These are phyloP conservation scores for Eurois occulta DNA, from an alignment of 2,888 invertebrate genomes.

Conservation along the genomic window DNA sequence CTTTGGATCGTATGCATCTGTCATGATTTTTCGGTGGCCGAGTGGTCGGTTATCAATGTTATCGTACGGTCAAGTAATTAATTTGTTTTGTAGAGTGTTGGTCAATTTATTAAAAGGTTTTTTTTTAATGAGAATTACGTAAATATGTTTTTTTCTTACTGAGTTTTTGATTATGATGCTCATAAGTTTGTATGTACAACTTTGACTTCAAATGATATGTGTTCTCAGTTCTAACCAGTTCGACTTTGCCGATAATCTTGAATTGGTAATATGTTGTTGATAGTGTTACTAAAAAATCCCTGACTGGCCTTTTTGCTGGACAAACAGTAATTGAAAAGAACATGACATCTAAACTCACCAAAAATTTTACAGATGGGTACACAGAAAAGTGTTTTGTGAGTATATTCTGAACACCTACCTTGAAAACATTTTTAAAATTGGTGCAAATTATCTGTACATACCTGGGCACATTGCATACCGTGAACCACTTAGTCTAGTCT, in stretches of 20 bases:
- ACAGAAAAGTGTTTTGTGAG: too few relatives aligned
- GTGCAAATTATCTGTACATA: too few relatives aligned
- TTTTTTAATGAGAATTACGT: not conserved
- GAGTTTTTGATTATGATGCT: not conserved
- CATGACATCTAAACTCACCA: too few relatives aligned
- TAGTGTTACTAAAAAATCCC: too few relatives aligned
- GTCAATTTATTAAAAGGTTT: conserved; percentile 17
- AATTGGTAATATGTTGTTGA: not conserved
- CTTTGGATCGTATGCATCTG: conserved; percentile 82
- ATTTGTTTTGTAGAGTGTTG: conserved; percentile 29
- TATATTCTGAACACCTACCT: too few relatives aligned
- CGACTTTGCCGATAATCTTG: not conserved
- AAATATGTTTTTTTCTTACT: not conserved
- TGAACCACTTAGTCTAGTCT: too few relatives aligned
- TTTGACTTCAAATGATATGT: not conserved
- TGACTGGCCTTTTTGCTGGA: not conserved
- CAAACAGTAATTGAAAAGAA: not conserved
- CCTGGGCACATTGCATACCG: too few relatives aligned
- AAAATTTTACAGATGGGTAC: too few relatives aligned
- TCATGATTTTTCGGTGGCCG: conserved; percentile 76
- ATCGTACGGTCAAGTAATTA: conserved; percentile 34
- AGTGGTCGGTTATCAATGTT: conserved; percentile 35
- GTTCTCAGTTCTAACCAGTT: not conserved
- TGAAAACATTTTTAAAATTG: too few relatives aligned
- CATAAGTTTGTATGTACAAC: not conserved